Percentiles rank a stretch among this genome's conserved stretches.
phyloP scores from a whole-genome alignment of 2,797 vertebrate species.

The Phyllotis vaccarum region DNA sequence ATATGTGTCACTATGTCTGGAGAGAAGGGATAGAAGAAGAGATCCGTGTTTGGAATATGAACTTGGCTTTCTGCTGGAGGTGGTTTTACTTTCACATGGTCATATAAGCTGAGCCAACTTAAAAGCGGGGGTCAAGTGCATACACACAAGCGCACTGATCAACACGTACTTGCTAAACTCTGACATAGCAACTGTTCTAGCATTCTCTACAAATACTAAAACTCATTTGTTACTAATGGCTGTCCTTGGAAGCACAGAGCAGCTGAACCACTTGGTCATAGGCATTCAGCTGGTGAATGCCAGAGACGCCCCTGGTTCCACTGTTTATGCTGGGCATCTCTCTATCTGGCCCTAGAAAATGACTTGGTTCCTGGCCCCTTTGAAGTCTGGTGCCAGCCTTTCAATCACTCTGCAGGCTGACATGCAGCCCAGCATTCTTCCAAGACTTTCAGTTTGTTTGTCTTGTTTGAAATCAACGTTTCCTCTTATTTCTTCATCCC shows the following conservation, averaged over 20 bases:
- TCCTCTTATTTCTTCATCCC: not conserved
- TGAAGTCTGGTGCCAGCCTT: not conserved
- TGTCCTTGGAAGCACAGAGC: not conserved
- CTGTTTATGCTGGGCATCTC: not conserved
- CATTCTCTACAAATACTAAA: slow-evolving; percentile 31
- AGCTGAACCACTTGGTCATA: not conserved
- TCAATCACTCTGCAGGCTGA: not conserved
- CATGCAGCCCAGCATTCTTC: not conserved
- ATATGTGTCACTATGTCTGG: not conserved
- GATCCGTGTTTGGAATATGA: not conserved
- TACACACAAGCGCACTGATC: not conserved
- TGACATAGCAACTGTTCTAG: not conserved
- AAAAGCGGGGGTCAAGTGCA: not conserved
- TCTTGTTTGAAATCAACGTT: slow-evolving; percentile 56
- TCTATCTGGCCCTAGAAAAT: not conserved
- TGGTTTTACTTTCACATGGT: not conserved
- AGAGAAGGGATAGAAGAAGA: not conserved
- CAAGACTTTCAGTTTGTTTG: slow-evolving; percentile 48
- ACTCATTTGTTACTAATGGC: not conserved
- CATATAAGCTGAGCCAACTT: no score
- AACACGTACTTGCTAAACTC: no score
- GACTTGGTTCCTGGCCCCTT: not conserved
- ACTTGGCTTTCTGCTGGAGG: not conserved
- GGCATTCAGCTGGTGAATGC: not conserved
- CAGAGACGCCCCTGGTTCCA: not conserved